Conservation (phyloP, 1,140 invertebrate genomes). For the Tetragonula clypearis region DNA sequence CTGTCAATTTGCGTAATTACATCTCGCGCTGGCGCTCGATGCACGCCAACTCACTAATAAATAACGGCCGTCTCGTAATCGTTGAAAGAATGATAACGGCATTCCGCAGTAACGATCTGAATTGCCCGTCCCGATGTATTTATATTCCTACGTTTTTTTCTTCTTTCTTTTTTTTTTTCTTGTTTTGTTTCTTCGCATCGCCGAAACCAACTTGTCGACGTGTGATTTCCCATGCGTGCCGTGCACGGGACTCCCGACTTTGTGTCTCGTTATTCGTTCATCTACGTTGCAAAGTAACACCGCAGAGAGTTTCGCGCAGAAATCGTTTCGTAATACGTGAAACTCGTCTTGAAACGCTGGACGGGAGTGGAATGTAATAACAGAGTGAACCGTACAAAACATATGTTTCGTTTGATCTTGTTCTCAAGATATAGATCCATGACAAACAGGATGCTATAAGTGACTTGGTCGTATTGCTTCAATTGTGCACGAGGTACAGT, state of each 20-base stretch:
- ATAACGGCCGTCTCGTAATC: conserved; percentile 44
- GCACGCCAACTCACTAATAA: conserved; percentile 50
- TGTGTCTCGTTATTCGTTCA: neutral
- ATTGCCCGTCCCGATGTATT: neutral
- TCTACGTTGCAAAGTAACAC: neutral
- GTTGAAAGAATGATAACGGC: conserved; percentile 46
- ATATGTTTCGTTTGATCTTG: neutral
- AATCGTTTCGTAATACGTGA: neutral
- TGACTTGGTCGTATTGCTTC: neutral
- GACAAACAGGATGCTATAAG: neutral
- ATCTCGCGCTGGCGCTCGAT: conserved; percentile 26
- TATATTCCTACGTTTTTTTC: neutral
- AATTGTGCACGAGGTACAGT: neutral
- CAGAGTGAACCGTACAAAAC: neutral
- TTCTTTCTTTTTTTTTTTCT: too few relatives aligned
- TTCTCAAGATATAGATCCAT: neutral
- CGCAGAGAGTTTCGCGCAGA: too few relatives aligned
- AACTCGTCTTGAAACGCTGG: neutral
- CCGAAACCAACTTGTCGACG: neutral
- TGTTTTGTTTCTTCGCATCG: neutral
- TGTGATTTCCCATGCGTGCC: too few relatives aligned
- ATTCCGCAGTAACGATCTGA: conserved; percentile 38
- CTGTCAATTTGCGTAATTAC: conserved; percentile 64
- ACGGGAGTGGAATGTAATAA: neutral
- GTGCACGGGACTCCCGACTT: too few relatives aligned